Percentiles rank a stretch among this genome's conserved stretches.
These are phyloP conservation scores for Tiliacea citrago DNA, from an alignment of 2,888 invertebrate species.

Conservation along the genomic window DNA sequence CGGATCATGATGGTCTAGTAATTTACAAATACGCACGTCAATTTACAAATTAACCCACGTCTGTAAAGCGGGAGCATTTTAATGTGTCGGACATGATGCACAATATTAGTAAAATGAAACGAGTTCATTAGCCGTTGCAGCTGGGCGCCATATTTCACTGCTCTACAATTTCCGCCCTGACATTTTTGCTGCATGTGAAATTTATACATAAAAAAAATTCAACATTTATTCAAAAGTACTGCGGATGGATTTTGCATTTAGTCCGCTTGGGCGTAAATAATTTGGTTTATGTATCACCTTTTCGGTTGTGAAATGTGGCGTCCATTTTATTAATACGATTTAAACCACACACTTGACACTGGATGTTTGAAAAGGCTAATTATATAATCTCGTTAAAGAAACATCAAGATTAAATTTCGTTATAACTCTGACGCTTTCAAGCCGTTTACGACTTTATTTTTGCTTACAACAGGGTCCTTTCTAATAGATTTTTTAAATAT, in stretches of 20 bases:
- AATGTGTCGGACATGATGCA: slow-evolving; percentile 79
- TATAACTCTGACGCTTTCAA: slow-evolving; percentile 25
- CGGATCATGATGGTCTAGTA: slow-evolving; percentile 48
- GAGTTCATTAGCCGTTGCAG: slow-evolving; percentile 85
- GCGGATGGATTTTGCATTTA: slow-evolving; percentile 51
- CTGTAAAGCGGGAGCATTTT: slow-evolving; percentile 66
- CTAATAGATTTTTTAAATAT: slow-evolving; percentile 62
- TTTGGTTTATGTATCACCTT: slow-evolving; percentile 36
- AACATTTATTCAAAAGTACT: slow-evolving; percentile 66
- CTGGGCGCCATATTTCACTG: slow-evolving; percentile 84
- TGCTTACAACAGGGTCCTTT: slow-evolving; percentile 39
- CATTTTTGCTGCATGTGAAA: slow-evolving; percentile 81
- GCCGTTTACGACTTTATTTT: slow-evolving; percentile 59
- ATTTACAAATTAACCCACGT: slow-evolving; percentile 64
- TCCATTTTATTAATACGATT: slow-evolving; percentile 36
- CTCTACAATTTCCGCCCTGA: slow-evolving; percentile 81
- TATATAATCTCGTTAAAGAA: slow-evolving; percentile 36
- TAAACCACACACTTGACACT: slow-evolving; percentile 38
- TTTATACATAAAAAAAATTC: slow-evolving; percentile 73
- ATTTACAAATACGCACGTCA: slow-evolving; percentile 60
- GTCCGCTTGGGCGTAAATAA: slow-evolving; percentile 39
- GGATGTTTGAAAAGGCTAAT: slow-evolving; percentile 38
- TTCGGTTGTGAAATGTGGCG: slow-evolving; percentile 41
- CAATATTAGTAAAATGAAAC: slow-evolving; percentile 85
- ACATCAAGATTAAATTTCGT: slow-evolving; percentile 32